Conservation (phyloP, 2,113 vertebrate genomes). For the Oryzias woworae region DNA sequence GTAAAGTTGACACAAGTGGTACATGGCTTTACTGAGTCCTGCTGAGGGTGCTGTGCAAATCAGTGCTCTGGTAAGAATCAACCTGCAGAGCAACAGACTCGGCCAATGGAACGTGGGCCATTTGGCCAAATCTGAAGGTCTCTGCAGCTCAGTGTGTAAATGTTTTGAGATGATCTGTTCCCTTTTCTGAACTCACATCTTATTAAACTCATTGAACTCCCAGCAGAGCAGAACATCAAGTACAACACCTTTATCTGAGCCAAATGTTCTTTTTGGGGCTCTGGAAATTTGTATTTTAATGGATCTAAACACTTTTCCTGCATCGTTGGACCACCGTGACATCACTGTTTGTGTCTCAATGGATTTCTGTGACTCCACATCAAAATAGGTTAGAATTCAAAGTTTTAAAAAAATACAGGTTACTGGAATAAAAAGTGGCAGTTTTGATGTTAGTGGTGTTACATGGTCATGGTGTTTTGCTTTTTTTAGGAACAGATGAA, state of each 20-base stretch:
- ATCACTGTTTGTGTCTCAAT: neutral
- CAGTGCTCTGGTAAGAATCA: constrained; percentile 72
- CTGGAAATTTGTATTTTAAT: neutral
- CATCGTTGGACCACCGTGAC: constrained; percentile 6
- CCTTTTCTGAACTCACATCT: constrained; percentile 24
- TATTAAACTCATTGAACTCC: constrained; percentile 49
- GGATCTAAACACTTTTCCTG: neutral
- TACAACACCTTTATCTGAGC: constrained; percentile 14
- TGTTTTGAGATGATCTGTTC: constrained; percentile 49
- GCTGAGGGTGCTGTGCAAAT: constrained; percentile 57
- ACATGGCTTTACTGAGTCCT: constrained; percentile 66
- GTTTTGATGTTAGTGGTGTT: too few relatives aligned
- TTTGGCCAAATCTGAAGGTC: constrained; percentile 41
- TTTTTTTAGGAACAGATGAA: too few relatives aligned
- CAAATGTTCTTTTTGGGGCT: constrained; percentile 4
- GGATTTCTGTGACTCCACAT: neutral
- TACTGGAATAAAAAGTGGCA: too few relatives aligned
- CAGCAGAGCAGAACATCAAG: constrained; percentile 12
- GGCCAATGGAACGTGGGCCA: constrained; percentile 53
- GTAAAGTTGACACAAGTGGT: constrained; percentile 68
- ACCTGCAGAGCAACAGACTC: constrained; percentile 45
- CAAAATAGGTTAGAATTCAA: neutral
- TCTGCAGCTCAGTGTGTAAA: constrained; percentile 35
- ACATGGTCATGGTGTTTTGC: too few relatives aligned
- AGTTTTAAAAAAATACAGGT: neutral